phyloP scores from a whole-genome alignment of 2,888 invertebrate species.

The Pseudolycoriella hygida region DNA sequence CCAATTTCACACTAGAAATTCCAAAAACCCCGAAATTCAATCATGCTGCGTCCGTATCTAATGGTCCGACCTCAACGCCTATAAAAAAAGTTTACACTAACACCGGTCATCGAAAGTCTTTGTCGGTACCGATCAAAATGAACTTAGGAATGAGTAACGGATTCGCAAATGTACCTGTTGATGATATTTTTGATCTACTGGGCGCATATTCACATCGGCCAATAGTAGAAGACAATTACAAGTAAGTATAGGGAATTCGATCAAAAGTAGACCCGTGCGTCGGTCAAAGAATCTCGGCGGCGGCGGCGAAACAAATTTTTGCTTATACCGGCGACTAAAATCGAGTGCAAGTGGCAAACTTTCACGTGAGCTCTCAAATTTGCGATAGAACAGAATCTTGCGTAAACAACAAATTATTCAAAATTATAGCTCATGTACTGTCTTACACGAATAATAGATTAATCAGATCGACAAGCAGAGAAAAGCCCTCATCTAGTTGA shows the following conservation, averaged over 20 bases:
- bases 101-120: constrained; percentile 32
- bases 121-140: constrained; percentile 36
- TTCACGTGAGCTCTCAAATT: too few relatives aligned
- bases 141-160: constrained; percentile 35
- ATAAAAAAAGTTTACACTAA: constrained; percentile 9
- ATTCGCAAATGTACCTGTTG: constrained; percentile 37
- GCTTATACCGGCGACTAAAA: too few relatives aligned
- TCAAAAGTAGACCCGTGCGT: too few relatives aligned
- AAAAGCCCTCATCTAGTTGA: too few relatives aligned
- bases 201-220: constrained; percentile 50
- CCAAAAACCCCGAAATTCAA: constrained; percentile 1
- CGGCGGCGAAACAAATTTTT: too few relatives aligned
- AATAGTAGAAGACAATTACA: constrained; percentile 39
- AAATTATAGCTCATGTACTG: too few relatives aligned
- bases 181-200: constrained; percentile 48
- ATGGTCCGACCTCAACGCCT: background rate
- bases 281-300: too few relatives aligned
- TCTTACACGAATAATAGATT: too few relatives aligned
- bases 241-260: constrained; percentile 18
- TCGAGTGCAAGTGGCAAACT: too few relatives aligned
- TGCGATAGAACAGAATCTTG: too few relatives aligned
- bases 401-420: too few relatives aligned
- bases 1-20: background rate
- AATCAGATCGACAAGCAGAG: too few relatives aligned
- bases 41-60: background rate